A percentile compares a stretch with the other conserved stretches of the same genome.
Evolutionary conservation across 1,140 invertebrate genomes (phyloP).

Genomic region (Bombyx mandarina): DNA sequence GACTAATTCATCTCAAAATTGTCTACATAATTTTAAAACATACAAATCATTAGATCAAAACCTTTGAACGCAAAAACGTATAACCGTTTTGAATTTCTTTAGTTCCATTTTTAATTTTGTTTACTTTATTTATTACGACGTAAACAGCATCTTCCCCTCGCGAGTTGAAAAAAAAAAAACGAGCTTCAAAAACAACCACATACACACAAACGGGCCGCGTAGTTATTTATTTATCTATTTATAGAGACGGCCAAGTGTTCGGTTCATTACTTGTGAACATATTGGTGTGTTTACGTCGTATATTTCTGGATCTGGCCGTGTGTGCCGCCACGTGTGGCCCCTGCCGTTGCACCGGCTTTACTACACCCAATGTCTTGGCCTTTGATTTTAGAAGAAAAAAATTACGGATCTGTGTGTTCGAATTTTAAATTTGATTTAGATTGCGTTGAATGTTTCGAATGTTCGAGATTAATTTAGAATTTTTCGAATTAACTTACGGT

Average conservation of each 20-base stretch:
- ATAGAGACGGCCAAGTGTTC: constrained; percentile 55
- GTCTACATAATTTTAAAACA: background rate
- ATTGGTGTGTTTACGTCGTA: constrained; percentile 58
- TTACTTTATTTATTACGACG: constrained; percentile 6
- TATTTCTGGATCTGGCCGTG: constrained; percentile 61
- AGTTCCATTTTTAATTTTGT: background rate
- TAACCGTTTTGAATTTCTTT: background rate
- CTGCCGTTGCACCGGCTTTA: constrained; percentile 12
- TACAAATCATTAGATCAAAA: background rate
- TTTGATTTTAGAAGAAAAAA: constrained; percentile 11
- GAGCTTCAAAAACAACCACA: constrained; percentile 18
- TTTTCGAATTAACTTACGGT: no score
- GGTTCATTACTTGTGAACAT: constrained; percentile 55
- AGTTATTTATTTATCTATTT: constrained; percentile 60
- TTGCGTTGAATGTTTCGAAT: background rate
- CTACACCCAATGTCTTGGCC: constrained; percentile 15
- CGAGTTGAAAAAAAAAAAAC: constrained; percentile 8
- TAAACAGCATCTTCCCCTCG: constrained; percentile 11
- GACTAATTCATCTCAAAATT: background rate
- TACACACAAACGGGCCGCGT: constrained; percentile 18
- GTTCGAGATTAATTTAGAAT: constrained; percentile 2
- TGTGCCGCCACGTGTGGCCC: constrained; percentile 53
- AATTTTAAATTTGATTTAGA: constrained; percentile 1
- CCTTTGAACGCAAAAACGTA: background rate
- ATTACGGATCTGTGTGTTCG: constrained; percentile 5